A percentile compares a stretch with the other conserved stretches of the same genome.
Evolutionary conservation across 1,140 invertebrate genomes (phyloP).

Genomic region (Cyrtorhinus lividipennis): DNA sequence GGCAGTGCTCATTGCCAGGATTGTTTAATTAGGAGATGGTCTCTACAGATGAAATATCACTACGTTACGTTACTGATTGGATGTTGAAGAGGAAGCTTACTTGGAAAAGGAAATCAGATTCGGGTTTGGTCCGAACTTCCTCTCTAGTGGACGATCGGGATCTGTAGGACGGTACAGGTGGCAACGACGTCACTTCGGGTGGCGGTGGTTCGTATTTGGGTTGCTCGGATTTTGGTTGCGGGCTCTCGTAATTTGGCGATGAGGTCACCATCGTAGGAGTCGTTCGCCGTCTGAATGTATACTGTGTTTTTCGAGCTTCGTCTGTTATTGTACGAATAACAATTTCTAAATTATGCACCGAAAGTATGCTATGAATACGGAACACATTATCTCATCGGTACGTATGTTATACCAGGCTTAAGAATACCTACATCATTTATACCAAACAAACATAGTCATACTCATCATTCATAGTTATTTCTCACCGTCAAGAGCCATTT

Average conservation of each 20-base stretch:
- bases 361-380: no score
- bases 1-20: no score
- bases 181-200: not conserved
- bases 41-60: no score
- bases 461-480: no score
- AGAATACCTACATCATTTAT: no score
- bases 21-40: no score
- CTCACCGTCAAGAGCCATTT: slow-evolving; percentile 6
- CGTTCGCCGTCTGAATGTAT: slow-evolving; percentile 24
- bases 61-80: no score
- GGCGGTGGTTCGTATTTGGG: not conserved
- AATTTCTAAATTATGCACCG: not conserved
- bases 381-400: no score
- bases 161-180: not conserved
- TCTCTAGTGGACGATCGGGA: not conserved
- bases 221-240: not conserved
- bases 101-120: not conserved
- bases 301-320: slow-evolving; percentile 25
- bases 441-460: no score
- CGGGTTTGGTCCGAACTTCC: not conserved
- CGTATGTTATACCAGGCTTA: no score
- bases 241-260: not conserved
- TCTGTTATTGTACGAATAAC: slow-evolving; percentile 19
- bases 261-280: not conserved
- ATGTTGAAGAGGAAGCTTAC: no score